Evolutionary conservation across 2,797 vertebrate species (phyloP), one percentile per base, ranked within the genome.

Genomic region (Ctenochaetus hawaiiensis): DNA sequence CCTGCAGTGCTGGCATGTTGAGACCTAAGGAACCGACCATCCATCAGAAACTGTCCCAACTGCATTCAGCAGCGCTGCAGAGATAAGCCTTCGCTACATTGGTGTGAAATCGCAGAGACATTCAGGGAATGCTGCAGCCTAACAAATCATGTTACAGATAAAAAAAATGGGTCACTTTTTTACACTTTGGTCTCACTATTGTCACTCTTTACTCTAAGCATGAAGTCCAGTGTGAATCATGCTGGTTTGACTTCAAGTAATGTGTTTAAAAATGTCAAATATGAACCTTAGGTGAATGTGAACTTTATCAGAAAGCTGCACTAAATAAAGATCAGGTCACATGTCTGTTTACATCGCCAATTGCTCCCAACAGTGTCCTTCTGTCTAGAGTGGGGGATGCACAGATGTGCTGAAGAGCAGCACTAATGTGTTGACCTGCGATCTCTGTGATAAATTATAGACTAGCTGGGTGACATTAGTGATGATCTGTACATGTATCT

Each of bases 131-230:
- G 75, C 68, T 34, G 18, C 41, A 62, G 69, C 39, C 44, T 2
- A 67, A 65, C 51, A 75, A 87, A 82, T 83, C 58, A 62, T 47
- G 41, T 82, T 69, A 58, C 18, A 67, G 59, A 72, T 48, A 13
- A 39, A 41, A 67, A 60, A 41, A 4, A 13, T 8, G 23, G 16
- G 7, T 5, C 2, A 20, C 8, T 39, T 34, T 60, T 64, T n/a
- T 9, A 5, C 9, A 4, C 54, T 66, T 63, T 51, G 8, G 13
- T 41, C 20, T 20, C 37, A 13, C 1, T 6, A 17, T 18, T 48
- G 18, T 43, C 8, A 65, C n/a, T 47, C 41, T 26, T 63, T 13
- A 49, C 34, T 52, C 18, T 18, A 22, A 73, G 9, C 7, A 49
- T 9, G 11, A 43, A 39, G 10, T 56, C 41, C 9, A 10, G 1